Evolutionary conservation across 2,113 vertebrate genomes (phyloP).

Genomic region (Agapornis roseicollis): DNA sequence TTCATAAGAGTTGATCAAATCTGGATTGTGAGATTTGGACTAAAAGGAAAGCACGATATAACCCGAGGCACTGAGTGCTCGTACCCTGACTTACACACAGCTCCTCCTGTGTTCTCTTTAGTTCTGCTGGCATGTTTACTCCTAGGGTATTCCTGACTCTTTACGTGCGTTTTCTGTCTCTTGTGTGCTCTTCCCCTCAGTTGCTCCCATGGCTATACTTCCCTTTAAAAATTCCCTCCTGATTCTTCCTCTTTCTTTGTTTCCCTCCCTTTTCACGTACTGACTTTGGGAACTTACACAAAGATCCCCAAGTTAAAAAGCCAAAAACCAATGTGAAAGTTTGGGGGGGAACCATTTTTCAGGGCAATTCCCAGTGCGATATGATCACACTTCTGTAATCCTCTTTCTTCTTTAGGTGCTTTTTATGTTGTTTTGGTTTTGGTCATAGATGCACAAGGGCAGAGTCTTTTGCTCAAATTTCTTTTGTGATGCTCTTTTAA

Average conservation of each 20-base stretch:
- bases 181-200: neutral
- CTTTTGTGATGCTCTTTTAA: neutral
- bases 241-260: neutral
- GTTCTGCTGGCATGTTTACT: neutral
- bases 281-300: slow-evolving; percentile 18
- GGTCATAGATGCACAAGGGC: neutral
- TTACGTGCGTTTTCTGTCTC: neutral
- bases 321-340: neutral
- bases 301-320: slow-evolving; percentile 31
- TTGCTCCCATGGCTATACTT: neutral
- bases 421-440: neutral
- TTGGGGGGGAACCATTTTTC: slow-evolving; percentile 11
- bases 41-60: neutral
- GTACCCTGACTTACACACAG: accelerated
- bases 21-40: neutral
- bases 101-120: neutral
- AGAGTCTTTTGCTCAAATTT: neutral
- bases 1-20: neutral
- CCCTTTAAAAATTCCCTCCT: neutral
- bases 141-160: neutral
- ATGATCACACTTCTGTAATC: neutral
- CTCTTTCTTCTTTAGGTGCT: neutral
- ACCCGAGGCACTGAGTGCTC: neutral
- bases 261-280: neutral
- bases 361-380: slow-evolving; percentile 13